A percentile compares a stretch with the other conserved stretches of the same genome.
Conservation (phyloP, 2,797 vertebrate genomes). For the Synaphobranchus kaupii region DNA sequence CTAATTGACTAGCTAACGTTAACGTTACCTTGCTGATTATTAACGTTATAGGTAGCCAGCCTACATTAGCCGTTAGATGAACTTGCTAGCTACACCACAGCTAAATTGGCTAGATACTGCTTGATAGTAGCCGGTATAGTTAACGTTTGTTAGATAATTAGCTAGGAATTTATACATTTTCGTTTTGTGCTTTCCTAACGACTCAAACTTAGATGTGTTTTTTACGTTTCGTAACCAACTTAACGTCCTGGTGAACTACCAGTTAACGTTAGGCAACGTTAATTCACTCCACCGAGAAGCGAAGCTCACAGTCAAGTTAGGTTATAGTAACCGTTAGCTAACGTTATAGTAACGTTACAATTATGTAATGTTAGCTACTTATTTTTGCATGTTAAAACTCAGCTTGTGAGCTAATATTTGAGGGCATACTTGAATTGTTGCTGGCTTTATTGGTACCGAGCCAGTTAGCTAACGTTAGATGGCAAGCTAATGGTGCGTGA, state of each 20-base stretch:
- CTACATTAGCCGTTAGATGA: too few relatives aligned
- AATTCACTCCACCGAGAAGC: not conserved
- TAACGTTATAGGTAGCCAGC: not conserved
- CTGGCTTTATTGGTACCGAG: not conserved
- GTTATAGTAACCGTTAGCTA: not conserved
- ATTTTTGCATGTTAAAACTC: too few relatives aligned
- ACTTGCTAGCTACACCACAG: not conserved
- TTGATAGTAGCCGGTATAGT: not conserved
- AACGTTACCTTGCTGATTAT: not conserved
- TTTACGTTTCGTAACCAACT: not conserved
- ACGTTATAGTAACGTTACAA: too few relatives aligned
- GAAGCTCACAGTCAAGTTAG: not conserved
- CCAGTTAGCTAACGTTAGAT: not conserved
- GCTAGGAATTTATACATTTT: not conserved
- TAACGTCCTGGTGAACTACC: not conserved
- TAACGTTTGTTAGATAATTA: not conserved
- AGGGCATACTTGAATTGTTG: not conserved
- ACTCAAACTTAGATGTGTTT: not conserved
- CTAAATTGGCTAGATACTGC: not conserved
- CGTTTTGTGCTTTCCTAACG: not conserved
- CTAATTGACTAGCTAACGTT: too few relatives aligned
- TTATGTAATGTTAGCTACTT: too few relatives aligned
- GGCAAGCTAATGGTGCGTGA: not conserved
- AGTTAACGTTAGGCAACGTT: not conserved
- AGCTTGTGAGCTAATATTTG: too few relatives aligned